Base-by-base conservation (phyloP, 1,140 invertebrate genomes). In the Idris sp. region DNA sequence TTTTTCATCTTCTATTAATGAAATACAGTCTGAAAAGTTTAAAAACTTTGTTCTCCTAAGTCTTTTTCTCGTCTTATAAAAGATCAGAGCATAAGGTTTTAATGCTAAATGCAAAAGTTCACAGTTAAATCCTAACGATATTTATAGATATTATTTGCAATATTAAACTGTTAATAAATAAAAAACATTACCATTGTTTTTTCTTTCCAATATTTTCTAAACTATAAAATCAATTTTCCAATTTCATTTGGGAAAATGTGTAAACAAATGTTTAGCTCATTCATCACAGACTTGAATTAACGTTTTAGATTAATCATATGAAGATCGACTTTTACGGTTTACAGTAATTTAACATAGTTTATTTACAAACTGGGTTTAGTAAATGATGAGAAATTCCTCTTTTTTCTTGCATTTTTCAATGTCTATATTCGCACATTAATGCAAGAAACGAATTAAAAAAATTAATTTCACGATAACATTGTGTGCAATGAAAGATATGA, bases 141-240 rank as follows among this genome's bases (percentile, higher is more conserved):
- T 64, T 72, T 72, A 58, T 58, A 64, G 49, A 48, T 56, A 49
- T 46, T n/a, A 48, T 71, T 72, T 51, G 68, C 51, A 56, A 54
- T 33, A 26, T 71, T 64, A 18, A 40, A 40, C 9, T 18, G 41
- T 64, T 49, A 51, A 72, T 54, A 62, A 64, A 58, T 22, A 36
- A 58, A 22, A 7, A 19, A 7, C 38, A 25, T 19, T 16, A 40
- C n/a, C n/a, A n/a, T n/a, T n/a, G n/a, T n/a, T n/a, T n/a, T n/a
- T n/a, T n/a, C n/a, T n/a, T n/a, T n/a, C n/a, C n/a, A n/a, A n/a
- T n/a, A n/a, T n/a, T n/a, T n/a, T n/a, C n/a, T n/a, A n/a, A n/a
- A n/a, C n/a, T n/a, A n/a, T n/a, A n/a, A n/a, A n/a, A n/a, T n/a
- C n/a, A n/a, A n/a, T n/a, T n/a, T n/a, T n/a, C n/a, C n/a, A n/a